Conservation (phyloP, 2,113 vertebrate genomes). For the Mesembrinibis cayennensis region DNA sequence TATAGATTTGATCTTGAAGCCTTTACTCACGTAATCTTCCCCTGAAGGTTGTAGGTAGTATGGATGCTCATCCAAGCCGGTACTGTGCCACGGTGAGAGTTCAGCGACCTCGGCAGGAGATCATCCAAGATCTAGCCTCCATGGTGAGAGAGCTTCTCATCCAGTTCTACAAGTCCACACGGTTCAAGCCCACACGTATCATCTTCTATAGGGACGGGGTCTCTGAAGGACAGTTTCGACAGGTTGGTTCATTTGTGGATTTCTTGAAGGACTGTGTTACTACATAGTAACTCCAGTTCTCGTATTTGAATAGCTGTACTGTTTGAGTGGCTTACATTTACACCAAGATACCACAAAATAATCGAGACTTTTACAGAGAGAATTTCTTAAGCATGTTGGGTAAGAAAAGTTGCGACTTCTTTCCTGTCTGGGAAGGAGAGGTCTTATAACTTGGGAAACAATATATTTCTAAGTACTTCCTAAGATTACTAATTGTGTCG, state of each 20-base stretch:
- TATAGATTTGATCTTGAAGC: background rate
- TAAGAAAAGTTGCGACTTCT: background rate
- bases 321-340: background rate
- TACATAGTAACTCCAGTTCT: background rate
- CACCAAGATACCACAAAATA: background rate
- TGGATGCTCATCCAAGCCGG: conserved; percentile 98
- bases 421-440: background rate
- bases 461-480: background rate
- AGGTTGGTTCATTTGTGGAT: conserved; percentile 74
- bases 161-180: conserved; percentile 99
- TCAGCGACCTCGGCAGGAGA: conserved; percentile 95
- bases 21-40: background rate
- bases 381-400: background rate
- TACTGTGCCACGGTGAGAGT: conserved; percentile 99
- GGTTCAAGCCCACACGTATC: conserved; percentile 97
- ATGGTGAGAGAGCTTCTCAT: conserved; percentile 99
- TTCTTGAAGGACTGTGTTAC: background rate
- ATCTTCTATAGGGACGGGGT: conserved; percentile 95
- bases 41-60: conserved; percentile 94
- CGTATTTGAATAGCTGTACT: background rate
- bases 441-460: background rate
- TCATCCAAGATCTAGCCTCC: conserved; percentile 96
- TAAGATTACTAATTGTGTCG: background rate
- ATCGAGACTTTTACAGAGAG: background rate
- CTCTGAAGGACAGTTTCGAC: conserved; percentile 97